Conservation (phyloP, 2,113 vertebrate species). For the Peromyscus polionotus region DNA sequence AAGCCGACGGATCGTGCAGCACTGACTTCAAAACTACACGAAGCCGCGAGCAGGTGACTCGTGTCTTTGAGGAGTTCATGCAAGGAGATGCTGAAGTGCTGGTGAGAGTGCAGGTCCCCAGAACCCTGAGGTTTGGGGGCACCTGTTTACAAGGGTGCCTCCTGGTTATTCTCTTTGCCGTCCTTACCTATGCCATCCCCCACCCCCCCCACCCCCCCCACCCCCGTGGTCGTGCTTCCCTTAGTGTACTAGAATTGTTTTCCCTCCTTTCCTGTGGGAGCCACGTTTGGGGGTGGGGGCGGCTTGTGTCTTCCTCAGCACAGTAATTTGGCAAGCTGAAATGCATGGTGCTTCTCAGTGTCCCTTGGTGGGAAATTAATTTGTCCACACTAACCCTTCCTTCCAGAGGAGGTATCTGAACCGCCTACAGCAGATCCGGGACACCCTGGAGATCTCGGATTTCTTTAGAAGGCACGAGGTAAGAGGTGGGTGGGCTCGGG, state of each 20-base stretch:
- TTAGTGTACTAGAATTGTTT: background rate
- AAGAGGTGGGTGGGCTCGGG: slow-evolving; percentile 69
- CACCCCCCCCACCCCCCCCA: too few species aligned
- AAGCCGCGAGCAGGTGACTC: slow-evolving; percentile 92
- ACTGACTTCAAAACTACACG: slow-evolving; percentile 98
- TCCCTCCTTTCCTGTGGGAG: background rate
- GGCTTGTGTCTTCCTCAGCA: background rate
- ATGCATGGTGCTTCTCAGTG: background rate
- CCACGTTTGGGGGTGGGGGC: background rate
- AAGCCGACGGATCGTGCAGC: slow-evolving; percentile 94
- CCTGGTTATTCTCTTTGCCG: background rate
- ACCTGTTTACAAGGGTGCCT: background rate
- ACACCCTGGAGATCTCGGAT: slow-evolving; percentile 92
- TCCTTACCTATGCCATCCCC: background rate
- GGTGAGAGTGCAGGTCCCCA: slow-evolving; percentile 87
- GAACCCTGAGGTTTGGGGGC: background rate
- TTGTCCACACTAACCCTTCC: background rate
- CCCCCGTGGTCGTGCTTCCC: background rate
- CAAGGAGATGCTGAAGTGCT: slow-evolving; percentile 91
- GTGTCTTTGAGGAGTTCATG: slow-evolving; percentile 95
- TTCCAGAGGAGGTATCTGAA: slow-evolving; percentile 93
- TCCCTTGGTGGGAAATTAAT: background rate
- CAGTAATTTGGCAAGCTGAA: background rate
- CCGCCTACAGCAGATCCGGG: slow-evolving; percentile 93
- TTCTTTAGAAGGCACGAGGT: slow-evolving; percentile 98